Evolutionary conservation across 1,140 invertebrate species (phyloP), one percentile per base, ranked within the genome.

Genomic region (Planococcus citri): DNA sequence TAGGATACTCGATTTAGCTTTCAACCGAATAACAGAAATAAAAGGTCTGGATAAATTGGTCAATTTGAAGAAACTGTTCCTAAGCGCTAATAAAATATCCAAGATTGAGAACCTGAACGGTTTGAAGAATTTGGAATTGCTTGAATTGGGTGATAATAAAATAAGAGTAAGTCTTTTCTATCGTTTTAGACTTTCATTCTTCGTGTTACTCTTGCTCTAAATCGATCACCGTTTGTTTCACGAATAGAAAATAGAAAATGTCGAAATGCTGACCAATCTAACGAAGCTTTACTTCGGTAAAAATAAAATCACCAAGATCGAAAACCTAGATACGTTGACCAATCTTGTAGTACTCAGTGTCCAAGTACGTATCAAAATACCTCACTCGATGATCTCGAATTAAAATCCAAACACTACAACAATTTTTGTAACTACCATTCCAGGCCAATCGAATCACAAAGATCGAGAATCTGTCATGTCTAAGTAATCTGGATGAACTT

Each of bases 131-230:
- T 80, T 99, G 10, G 87, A 87, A 57, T 82, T 93, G 77, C 78
- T 99, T 22, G 97, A 99, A 80, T 79, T 99, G 33, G 97, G 97
- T 0, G 93, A 97, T 74, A 99, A 98, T 79, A 90, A 88, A 79
- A 91, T 98, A 73, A 82, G 91, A 75, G 90, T 90, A 80, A 80
- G 80, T 75, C 33, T 51, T 51, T 68, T 72, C 73, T 51, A 22
- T 61, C 6, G 14, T 14, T 70, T 58, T 68, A 22, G 33, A 37
- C 27, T 68, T 68, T 29, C 22, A 8, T 27, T 68, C 25, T 68
- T 68, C 27, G n/a, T n/a, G n/a, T n/a, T n/a, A n/a, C n/a, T n/a
- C n/a, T n/a, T 68, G 20, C 4, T 68, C 22, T 1, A 24, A 27
- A 64, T 12, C 24, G 9, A n/a, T n/a, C n/a, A n/a, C 24, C 14